Conservation (phyloP, 2,888 invertebrate species). For the Synanthedon tipuliformis region DNA sequence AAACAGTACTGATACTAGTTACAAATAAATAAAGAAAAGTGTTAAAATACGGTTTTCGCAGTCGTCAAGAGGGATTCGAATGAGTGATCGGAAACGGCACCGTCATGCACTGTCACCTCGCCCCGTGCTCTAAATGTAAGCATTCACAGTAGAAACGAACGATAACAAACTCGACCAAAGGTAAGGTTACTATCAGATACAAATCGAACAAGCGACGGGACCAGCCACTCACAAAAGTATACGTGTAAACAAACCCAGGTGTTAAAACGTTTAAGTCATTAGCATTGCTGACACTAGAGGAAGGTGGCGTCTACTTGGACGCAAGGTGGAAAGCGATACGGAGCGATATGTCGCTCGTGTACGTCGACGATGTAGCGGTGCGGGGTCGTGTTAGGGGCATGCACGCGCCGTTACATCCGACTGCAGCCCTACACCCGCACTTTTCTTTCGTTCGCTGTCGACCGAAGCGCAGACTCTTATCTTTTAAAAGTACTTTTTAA, state of each 20-base stretch:
- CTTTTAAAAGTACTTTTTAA: too few relatives aligned
- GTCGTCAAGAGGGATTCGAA: neutral
- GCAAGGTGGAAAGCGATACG: slow-evolving; percentile 10
- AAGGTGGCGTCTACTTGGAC: slow-evolving; percentile 6
- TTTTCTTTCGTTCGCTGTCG: neutral
- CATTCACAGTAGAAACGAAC: neutral
- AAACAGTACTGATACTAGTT: neutral
- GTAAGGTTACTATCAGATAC: slow-evolving; percentile 9
- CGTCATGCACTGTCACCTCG: neutral
- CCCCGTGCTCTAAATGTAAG: neutral
- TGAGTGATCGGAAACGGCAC: neutral
- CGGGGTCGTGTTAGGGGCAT: slow-evolving; percentile 10
- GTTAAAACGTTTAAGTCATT: slow-evolving; percentile 3
- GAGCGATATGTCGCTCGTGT: slow-evolving; percentile 3
- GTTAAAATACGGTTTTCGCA: neutral
- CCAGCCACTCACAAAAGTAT: slow-evolving; percentile 1
- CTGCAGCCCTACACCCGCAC: neutral
- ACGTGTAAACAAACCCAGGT: neutral
- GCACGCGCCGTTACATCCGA: slow-evolving; percentile 8
- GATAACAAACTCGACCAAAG: slow-evolving; percentile 3
- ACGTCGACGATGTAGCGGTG: slow-evolving; percentile 13
- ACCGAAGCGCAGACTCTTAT: neutral
- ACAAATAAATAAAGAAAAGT: neutral
- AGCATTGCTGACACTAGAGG: neutral
- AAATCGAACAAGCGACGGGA: slow-evolving; percentile 8